These are phyloP conservation scores for Trissoscelio sp. DNA, from an alignment of 2,888 invertebrate species.

Conservation along the genomic window DNA sequence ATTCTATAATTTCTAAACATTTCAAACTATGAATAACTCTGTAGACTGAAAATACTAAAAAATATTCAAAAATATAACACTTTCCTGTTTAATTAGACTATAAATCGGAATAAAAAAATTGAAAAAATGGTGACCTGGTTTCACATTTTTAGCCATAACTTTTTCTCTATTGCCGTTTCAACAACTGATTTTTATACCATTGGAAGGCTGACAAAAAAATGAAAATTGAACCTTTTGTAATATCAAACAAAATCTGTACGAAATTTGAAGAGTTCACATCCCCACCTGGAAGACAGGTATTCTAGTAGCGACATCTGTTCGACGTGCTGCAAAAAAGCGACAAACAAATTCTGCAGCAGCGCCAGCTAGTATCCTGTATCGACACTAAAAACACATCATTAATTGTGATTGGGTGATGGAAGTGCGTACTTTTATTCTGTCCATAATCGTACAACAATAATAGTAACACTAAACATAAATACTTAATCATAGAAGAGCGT, in stretches of 20 bases:
- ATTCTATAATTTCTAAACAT: too few relatives aligned
- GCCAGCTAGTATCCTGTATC: slow-evolving; percentile 8
- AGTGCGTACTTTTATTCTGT: slow-evolving; percentile 39
- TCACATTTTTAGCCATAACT: too few relatives aligned
- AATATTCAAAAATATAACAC: too few relatives aligned
- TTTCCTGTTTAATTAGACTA: too few relatives aligned
- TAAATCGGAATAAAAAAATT: too few relatives aligned
- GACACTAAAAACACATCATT: slow-evolving; percentile 19
- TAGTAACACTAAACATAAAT: slow-evolving; percentile 24
- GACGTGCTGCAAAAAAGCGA: background rate
- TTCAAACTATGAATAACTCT: too few relatives aligned
- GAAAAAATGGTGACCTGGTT: too few relatives aligned
- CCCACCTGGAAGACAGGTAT: background rate
- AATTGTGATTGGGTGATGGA: slow-evolving; percentile 35
- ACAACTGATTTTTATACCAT: too few relatives aligned
- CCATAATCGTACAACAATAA: slow-evolving; percentile 32
- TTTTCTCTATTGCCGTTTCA: too few relatives aligned
- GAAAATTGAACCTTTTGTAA: too few relatives aligned
- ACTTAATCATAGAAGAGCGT: slow-evolving; percentile 40
- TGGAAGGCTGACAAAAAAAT: too few relatives aligned
- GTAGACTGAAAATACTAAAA: too few relatives aligned
- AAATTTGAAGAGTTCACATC: slow-evolving; percentile 16
- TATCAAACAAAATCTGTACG: slow-evolving; percentile 4
- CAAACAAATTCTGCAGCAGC: background rate
- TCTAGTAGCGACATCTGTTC: background rate